These are phyloP conservation scores for Gibbula magus DNA, from an alignment of 2,888 invertebrate genomes.

Conservation along the genomic window DNA sequence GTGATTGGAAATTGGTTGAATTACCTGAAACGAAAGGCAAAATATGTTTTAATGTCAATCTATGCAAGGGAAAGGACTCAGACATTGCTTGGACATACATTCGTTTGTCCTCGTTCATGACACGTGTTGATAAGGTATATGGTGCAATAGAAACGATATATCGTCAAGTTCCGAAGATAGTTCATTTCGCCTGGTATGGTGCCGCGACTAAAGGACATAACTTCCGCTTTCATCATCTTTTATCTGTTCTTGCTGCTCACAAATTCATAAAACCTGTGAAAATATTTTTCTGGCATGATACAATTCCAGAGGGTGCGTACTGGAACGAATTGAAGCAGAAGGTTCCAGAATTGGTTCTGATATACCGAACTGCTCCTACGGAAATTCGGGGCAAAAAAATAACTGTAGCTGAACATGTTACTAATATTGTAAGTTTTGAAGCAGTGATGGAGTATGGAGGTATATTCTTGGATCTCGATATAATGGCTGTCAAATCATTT, in stretches of 20 bases:
- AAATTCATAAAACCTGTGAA: background rate
- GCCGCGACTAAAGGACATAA: background rate
- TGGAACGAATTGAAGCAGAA: background rate
- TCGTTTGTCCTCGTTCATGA: background rate
- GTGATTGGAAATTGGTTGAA: constrained; percentile 25
- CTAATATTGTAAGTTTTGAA: background rate
- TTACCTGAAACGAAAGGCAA: background rate
- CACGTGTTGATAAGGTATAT: background rate
- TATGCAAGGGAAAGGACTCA: background rate
- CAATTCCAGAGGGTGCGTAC: background rate
- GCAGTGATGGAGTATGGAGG: background rate
- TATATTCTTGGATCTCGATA: background rate
- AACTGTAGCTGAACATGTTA: background rate
- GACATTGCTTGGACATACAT: background rate
- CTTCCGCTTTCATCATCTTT: background rate
- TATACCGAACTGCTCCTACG: background rate
- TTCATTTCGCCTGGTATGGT: background rate
- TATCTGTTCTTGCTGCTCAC: background rate
- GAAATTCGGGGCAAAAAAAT: background rate
- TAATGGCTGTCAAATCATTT: background rate
- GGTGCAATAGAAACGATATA: no score
- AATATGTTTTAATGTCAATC: background rate
- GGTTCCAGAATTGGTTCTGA: background rate
- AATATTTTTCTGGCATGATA: background rate
- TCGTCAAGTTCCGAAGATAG: background rate